These are phyloP conservation scores for Tenthredo distinguenda DNA, from an alignment of 2,888 invertebrate genomes.

Conservation along the genomic window DNA sequence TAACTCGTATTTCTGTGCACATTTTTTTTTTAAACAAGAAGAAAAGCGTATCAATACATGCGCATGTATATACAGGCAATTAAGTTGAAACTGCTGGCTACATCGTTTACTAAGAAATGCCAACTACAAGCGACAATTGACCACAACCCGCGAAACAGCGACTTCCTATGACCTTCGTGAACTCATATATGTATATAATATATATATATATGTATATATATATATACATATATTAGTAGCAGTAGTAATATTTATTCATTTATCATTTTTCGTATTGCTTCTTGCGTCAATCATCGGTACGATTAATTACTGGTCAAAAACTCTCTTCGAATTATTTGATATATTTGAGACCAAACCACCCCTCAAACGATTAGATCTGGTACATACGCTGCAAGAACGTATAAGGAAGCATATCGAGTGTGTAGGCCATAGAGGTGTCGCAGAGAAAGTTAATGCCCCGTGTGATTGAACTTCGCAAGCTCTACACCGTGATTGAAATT, in stretches of 20 bases:
- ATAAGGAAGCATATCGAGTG: not conserved
- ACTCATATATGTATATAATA: too few species aligned
- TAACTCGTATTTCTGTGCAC: not conserved
- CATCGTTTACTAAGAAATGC: not conserved
- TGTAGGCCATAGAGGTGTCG: not conserved
- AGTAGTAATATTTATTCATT: too few species aligned
- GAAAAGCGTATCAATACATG: not conserved
- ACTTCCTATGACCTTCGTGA: not conserved
- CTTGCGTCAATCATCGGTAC: too few species aligned
- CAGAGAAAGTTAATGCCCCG: slow-evolving; percentile 35
- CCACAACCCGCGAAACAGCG: slow-evolving; percentile 7
- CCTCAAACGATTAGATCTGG: not conserved
- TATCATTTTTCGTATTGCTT: too few species aligned
- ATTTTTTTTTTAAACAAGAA: not conserved
- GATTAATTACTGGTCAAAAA: too few species aligned
- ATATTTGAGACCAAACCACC: not conserved
- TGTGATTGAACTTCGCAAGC: slow-evolving; percentile 41
- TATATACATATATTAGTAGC: too few species aligned
- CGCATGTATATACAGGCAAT: not conserved
- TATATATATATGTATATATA: not conserved
- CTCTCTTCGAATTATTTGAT: too few species aligned
- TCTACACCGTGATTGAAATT: not conserved
- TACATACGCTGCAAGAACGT: not conserved
- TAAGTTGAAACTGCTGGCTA: not conserved
- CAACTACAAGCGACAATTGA: not conserved